Percentiles rank a stretch among this genome's conserved stretches.
phyloP scores from a whole-genome alignment of 2,888 invertebrate species.

The Azorinus chamasolen region DNA sequence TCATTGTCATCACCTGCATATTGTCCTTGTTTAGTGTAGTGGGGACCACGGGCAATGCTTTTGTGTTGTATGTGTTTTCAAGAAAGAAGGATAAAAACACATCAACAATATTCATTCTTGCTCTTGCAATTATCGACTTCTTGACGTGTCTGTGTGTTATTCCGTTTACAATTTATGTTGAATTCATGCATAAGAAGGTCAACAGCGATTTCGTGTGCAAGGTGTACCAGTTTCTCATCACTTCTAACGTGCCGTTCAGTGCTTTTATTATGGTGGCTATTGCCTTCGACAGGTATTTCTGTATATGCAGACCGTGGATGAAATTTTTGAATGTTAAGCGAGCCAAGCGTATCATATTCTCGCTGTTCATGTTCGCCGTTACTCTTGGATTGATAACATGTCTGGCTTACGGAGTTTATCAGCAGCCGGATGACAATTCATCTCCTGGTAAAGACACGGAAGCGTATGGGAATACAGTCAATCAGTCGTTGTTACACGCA shows the following conservation, averaged over 20 bases:
- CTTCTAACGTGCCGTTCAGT: constrained; percentile 80
- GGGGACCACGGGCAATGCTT: constrained; percentile 84
- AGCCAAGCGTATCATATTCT: constrained; percentile 52
- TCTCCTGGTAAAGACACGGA: neutral
- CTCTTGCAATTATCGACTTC: constrained; percentile 81
- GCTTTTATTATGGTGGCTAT: constrained; percentile 84
- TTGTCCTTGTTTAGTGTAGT: constrained; percentile 78
- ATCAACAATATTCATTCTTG: constrained; percentile 83
- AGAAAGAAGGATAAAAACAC: constrained; percentile 73
- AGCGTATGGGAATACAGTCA: neutral
- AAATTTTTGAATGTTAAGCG: constrained; percentile 50
- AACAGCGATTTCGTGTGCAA: constrained; percentile 78
- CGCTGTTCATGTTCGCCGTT: constrained; percentile 48
- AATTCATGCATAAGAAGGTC: constrained; percentile 75
- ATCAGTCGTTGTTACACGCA: no score
- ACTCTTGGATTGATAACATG: constrained; percentile 56
- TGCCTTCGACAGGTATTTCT: constrained; percentile 83
- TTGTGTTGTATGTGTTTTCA: constrained; percentile 84
- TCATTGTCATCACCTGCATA: constrained; percentile 56
- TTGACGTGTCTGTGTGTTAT: constrained; percentile 81
- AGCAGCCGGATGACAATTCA: constrained; percentile 30
- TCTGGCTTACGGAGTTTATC: constrained; percentile 59
- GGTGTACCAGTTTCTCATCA: constrained; percentile 81
- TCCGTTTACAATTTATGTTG: constrained; percentile 82
- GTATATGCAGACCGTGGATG: constrained; percentile 81